Percentiles rank a stretch among this genome's conserved stretches.
Evolutionary conservation across 2,113 vertebrate genomes (phyloP).

Genomic region (Dasyprocta punctata): DNA sequence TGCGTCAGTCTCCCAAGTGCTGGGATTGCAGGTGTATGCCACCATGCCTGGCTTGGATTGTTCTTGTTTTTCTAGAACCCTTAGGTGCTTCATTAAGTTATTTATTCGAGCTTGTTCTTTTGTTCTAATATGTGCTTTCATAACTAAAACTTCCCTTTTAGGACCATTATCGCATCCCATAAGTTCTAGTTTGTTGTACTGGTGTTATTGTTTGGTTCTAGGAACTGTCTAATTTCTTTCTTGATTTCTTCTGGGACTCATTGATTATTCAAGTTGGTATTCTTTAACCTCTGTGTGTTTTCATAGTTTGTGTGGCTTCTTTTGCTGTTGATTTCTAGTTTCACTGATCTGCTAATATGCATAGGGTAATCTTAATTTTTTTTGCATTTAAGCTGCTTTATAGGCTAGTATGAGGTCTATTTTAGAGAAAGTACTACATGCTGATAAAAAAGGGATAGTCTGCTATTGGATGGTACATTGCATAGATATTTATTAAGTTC

Average conservation of each 20-base stretch:
- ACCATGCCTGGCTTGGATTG: neutral
- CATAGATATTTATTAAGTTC: neutral
- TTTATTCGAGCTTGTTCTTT: neutral
- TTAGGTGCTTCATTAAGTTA: neutral
- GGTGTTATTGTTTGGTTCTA: neutral
- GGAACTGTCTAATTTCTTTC: neutral
- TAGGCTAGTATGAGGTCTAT: neutral
- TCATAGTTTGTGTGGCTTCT: neutral
- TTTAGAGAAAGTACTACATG: neutral
- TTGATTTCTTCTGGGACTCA: neutral
- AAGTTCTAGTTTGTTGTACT: neutral
- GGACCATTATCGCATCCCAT: neutral
- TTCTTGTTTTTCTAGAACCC: neutral
- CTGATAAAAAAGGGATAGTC: neutral
- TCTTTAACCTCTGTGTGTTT: neutral
- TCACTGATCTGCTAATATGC: neutral
- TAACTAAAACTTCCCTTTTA: neutral
- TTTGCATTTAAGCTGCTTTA: neutral
- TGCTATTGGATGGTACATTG: neutral
- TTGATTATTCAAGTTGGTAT: neutral
- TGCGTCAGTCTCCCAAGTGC: too few species aligned
- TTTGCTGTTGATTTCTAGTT: neutral
- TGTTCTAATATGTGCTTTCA: neutral
- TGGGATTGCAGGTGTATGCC: too few species aligned
- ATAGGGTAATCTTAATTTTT: neutral